These are phyloP conservation scores for Stenodema calcarata DNA, from an alignment of 2,888 invertebrate species.

Conservation along the genomic window DNA sequence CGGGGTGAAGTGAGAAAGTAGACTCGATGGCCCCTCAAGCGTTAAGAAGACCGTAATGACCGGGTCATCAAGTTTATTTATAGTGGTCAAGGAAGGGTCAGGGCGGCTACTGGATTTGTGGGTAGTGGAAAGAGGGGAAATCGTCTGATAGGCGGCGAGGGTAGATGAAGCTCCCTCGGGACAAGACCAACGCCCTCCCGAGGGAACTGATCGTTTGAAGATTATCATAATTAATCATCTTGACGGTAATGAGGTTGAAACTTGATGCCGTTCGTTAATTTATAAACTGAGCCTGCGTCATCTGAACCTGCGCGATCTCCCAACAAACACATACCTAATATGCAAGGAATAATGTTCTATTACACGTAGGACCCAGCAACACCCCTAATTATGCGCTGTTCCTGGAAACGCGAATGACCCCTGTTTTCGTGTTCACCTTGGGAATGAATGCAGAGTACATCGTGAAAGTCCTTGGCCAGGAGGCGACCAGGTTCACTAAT, in stretches of 20 bases:
- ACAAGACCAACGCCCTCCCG: background rate
- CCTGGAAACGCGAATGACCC: too few relatives aligned
- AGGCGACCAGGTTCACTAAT: too few relatives aligned
- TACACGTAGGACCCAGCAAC: too few relatives aligned
- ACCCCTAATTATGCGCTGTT: too few relatives aligned
- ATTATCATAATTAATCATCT: background rate
- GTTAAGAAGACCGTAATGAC: background rate
- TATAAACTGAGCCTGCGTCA: too few relatives aligned
- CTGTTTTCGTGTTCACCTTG: too few relatives aligned
- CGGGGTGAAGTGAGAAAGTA: background rate
- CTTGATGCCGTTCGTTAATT: background rate
- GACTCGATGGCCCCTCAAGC: background rate
- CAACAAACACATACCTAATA: too few relatives aligned
- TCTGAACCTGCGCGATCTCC: too few relatives aligned
- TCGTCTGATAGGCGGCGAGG: background rate
- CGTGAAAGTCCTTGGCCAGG: too few relatives aligned
- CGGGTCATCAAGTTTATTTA: slow-evolving; percentile 22
- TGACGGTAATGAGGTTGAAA: background rate
- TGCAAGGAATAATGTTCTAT: too few relatives aligned
- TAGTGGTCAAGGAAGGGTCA: background rate
- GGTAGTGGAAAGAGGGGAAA: background rate
- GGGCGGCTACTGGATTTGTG: background rate
- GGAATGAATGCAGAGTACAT: too few relatives aligned
- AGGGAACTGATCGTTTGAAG: background rate
- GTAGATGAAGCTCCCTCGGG: background rate